Evolutionary conservation across 53 echinoderm and acorn worm species (phyloP).

Genomic region (Echinarachnius parma): DNA sequence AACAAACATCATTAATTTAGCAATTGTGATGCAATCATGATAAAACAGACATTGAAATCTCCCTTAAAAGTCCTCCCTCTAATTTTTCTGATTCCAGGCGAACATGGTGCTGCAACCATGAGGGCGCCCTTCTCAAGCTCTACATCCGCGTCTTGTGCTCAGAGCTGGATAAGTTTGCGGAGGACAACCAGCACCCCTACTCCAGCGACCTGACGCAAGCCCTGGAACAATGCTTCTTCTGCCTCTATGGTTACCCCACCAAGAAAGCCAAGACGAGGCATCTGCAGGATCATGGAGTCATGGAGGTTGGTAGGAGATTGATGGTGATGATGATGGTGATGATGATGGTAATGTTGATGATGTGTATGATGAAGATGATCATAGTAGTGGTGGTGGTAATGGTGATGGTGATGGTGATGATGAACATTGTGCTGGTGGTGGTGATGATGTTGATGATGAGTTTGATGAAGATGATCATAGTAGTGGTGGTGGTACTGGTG

Average conservation of each 20-base stretch:
- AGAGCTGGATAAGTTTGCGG: conserved; percentile 58
- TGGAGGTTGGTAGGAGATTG: conserved; percentile 82
- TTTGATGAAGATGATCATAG: no score
- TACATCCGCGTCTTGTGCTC: conserved; percentile 54
- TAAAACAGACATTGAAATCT: no score
- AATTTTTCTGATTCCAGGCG: conserved; percentile 47
- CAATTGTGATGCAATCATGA: no score
- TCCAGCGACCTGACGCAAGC: conserved; percentile 62
- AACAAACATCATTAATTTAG: no score
- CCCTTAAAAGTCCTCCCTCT: not conserved
- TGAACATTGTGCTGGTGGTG: no score
- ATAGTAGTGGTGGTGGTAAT: no score
- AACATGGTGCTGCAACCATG: conserved; percentile 79
- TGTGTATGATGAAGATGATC: no score
- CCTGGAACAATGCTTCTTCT: conserved; percentile 90
- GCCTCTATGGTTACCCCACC: conserved; percentile 85
- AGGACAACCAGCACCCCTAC: conserved; percentile 67
- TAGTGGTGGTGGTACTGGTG: not conserved
- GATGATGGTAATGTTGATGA: no score
- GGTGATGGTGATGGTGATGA: no score
- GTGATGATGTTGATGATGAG: no score
- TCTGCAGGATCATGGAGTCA: conserved; percentile 88
- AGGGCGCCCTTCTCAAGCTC: conserved; percentile 69
- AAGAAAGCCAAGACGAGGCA: conserved; percentile 86
- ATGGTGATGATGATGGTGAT: no score